phyloP scores from a whole-genome alignment of 2,797 vertebrate genomes.

The Sparidentex hasta region DNA sequence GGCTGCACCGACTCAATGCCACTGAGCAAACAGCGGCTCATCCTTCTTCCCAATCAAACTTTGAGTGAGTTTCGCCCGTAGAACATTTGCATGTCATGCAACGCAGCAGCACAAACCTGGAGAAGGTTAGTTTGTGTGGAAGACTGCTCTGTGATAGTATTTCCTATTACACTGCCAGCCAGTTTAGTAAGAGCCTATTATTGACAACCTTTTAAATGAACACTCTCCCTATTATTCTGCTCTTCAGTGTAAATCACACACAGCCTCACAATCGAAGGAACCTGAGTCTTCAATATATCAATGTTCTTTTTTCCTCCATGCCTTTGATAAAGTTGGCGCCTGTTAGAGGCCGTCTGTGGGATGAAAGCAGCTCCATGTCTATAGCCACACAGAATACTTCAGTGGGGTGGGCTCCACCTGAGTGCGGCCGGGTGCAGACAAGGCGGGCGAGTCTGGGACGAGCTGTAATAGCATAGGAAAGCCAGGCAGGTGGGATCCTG shows the following conservation, averaged over 20 bases:
- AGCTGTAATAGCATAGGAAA: slow-evolving; percentile 62
- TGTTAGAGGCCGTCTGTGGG: slow-evolving; percentile 34
- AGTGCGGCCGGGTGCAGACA: slow-evolving; percentile 29
- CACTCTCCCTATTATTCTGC: slow-evolving; percentile 22
- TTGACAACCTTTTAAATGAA: slow-evolving; percentile 15
- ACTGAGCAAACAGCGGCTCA: slow-evolving; percentile 44
- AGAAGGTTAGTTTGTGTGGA: neutral
- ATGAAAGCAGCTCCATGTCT: slow-evolving; percentile 54
- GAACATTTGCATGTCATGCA: slow-evolving; percentile 34
- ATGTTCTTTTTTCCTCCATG: slow-evolving; percentile 28
- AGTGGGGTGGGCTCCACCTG: slow-evolving; percentile 15
- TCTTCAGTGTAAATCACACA: slow-evolving; percentile 30
- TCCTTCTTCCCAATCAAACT: slow-evolving; percentile 57
- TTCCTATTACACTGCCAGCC: slow-evolving; percentile 18
- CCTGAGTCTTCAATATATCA: slow-evolving; percentile 23
- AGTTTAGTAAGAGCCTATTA: slow-evolving; percentile 28
- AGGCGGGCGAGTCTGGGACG: slow-evolving; percentile 24
- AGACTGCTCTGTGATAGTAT: neutral
- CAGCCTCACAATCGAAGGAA: slow-evolving; percentile 14
- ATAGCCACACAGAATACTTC: slow-evolving; percentile 32
- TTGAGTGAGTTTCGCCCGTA: slow-evolving; percentile 34
- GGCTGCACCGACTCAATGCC: slow-evolving; percentile 67
- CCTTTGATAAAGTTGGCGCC: slow-evolving; percentile 53
- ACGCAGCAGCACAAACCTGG: slow-evolving; percentile 20
- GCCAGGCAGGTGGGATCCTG: slow-evolving; percentile 49